phyloP scores from a whole-genome alignment of 2,888 invertebrate species.

The Rotaria macrura region DNA sequence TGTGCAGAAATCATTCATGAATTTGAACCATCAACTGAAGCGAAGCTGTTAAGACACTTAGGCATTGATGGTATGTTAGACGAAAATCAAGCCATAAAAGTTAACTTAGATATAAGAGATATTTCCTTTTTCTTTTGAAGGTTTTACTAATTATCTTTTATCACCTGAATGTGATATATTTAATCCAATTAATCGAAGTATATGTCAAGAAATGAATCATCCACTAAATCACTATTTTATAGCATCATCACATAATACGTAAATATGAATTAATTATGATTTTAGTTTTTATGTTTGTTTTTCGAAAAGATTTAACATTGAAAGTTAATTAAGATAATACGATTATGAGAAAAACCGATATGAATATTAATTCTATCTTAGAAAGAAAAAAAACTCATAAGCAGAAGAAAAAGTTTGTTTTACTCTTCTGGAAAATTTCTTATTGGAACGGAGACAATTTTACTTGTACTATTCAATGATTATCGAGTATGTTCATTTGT shows the following conservation, averaged over 20 bases:
- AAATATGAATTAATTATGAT: slow-evolving; percentile 35
- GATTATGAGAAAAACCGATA: too few relatives aligned
- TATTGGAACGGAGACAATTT: too few relatives aligned
- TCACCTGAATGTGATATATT: slow-evolving; percentile 54
- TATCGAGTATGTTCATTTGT: too few relatives aligned
- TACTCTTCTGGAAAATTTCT: too few relatives aligned
- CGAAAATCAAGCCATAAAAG: too few relatives aligned
- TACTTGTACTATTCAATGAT: too few relatives aligned
- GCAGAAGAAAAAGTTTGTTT: too few relatives aligned
- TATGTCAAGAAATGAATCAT: slow-evolving; percentile 55
- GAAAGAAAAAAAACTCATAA: too few relatives aligned
- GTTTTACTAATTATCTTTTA: slow-evolving; percentile 46
- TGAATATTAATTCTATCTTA: too few relatives aligned
- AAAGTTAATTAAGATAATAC: background rate
- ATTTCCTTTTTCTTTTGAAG: slow-evolving; percentile 37
- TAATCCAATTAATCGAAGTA: slow-evolving; percentile 50
- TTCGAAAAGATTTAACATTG: background rate
- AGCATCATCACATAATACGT: slow-evolving; percentile 54
- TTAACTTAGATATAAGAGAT: too few relatives aligned
- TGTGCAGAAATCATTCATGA: slow-evolving; percentile 54
- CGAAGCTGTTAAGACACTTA: slow-evolving; percentile 52
- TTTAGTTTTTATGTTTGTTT: background rate
- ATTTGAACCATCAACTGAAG: slow-evolving; percentile 55
- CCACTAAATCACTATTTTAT: slow-evolving; percentile 54
- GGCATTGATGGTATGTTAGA: slow-evolving; percentile 55